Evolutionary conservation across 2,797 vertebrate species (phyloP), one percentile per base, ranked within the genome.

Genomic region (Sphenodon punctatus): DNA sequence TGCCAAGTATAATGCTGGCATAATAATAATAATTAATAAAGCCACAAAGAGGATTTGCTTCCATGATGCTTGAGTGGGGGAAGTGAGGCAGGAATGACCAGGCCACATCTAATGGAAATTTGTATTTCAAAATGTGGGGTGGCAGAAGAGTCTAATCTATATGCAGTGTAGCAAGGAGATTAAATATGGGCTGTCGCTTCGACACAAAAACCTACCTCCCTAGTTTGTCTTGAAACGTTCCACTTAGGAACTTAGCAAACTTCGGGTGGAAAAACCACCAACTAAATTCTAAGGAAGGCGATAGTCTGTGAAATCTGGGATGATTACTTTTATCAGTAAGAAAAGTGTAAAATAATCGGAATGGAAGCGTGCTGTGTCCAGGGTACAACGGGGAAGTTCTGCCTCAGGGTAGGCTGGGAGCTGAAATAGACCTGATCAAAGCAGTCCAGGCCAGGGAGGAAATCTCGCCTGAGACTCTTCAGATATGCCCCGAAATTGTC

Each of bases 391-490:
- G 48, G 78, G 72, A 85, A 81, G 68, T 5, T 61, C 39, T 82
- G 80, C 83, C 86, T 88, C 34, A n/a, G 76, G 65, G 74, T 39
- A 84, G 84, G 56, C 78, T 82, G 75, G 32, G 45, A 91, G 73
- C 78, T 61, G 82, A 16, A 38, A 64, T 59, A 4, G 58, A 30
- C 1, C 38, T 68, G 78, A 75, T 81, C 67, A 88, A 87, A 80
- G 55, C 82, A 79, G 59, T 48, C 53, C 80, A 74, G 68, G 58
- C 78, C 67, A 32, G 74, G 20, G 87, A 90, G 67, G 56, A 92
- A 63, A 78, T 69, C 72, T 59, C 89, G 60, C 42, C 79, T 74
- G 48, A 48, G 88, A 80, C 13, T 80, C 75, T 79, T 78, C 67
- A 32, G 41, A 58, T 51, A 38, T 79, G 65, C 55, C 63, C 53